These are phyloP conservation scores for Axis porcinus DNA, from an alignment of 2,113 vertebrate genomes.

Conservation along the genomic window DNA sequence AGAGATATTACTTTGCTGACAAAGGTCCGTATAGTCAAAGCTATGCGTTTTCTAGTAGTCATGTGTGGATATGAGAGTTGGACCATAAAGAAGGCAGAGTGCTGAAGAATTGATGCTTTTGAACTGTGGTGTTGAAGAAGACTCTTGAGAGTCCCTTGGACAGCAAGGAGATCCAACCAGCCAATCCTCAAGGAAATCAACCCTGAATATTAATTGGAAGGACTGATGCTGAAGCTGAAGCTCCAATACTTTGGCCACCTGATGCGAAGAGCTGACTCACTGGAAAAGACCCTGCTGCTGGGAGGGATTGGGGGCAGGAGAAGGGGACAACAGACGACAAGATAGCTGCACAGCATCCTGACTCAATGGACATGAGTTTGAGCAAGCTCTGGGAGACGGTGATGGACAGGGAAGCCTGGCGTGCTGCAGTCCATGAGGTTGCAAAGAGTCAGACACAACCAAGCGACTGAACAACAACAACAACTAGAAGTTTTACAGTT, in stretches of 20 bases:
- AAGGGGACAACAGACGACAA: neutral
- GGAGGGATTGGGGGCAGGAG: neutral
- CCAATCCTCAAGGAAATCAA: neutral
- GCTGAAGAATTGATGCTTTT: neutral
- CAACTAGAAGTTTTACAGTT: neutral
- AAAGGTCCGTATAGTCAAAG: neutral
- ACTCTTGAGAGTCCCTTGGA: neutral
- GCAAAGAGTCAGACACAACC: neutral
- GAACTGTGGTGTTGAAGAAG: neutral
- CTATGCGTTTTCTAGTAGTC: neutral
- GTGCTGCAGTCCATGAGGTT: neutral
- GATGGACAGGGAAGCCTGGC: neutral
- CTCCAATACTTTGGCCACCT: neutral
- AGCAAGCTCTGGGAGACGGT: neutral
- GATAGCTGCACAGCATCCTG: accelerated
- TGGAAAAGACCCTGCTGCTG: neutral
- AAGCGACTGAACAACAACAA: neutral
- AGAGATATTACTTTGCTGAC: neutral
- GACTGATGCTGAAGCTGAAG: neutral
- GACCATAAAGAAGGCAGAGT: neutral
- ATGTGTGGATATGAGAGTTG: neutral
- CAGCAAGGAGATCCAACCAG: neutral
- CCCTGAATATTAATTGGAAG: neutral
- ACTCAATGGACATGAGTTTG: neutral
- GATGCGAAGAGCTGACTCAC: neutral